These are phyloP conservation scores for Ptilorrhoa leucosticta DNA, from an alignment of 2,113 vertebrate genomes.

Conservation along the genomic window DNA sequence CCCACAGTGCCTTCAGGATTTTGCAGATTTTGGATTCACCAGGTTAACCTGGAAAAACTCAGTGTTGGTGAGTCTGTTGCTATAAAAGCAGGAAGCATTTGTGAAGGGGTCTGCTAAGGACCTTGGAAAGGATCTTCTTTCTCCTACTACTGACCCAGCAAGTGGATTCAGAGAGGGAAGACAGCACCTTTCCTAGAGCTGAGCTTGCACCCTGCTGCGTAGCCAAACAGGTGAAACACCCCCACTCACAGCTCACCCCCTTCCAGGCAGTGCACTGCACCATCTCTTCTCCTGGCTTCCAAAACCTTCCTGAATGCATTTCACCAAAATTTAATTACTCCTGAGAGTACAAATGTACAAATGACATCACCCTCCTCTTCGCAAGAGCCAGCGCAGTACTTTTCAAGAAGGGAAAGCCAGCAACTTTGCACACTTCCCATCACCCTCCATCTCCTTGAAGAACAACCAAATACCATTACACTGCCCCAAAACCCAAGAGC, in stretches of 20 bases:
- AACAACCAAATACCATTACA: neutral
- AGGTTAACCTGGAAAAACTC: neutral
- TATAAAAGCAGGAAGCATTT: neutral
- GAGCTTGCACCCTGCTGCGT: neutral
- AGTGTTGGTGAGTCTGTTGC: neutral
- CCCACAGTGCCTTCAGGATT: neutral
- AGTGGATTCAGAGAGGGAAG: neutral
- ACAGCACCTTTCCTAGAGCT: neutral
- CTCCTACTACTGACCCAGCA: neutral
- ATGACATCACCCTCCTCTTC: neutral
- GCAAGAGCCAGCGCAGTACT: neutral
- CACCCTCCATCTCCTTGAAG: neutral
- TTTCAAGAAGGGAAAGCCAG: neutral
- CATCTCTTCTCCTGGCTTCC: neutral
- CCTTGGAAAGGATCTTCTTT: neutral
- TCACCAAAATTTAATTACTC: neutral
- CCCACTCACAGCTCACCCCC: rapidly evolving
- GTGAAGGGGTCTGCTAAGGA: neutral
- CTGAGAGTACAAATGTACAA: neutral
- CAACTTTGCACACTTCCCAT: neutral
- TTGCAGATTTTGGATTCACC: neutral
- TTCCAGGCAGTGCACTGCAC: neutral
- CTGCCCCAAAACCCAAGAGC: neutral
- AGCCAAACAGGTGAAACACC: neutral
- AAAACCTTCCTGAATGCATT: neutral